Conservation (phyloP, 2,888 invertebrate genomes). For the Conomelus anceps region DNA sequence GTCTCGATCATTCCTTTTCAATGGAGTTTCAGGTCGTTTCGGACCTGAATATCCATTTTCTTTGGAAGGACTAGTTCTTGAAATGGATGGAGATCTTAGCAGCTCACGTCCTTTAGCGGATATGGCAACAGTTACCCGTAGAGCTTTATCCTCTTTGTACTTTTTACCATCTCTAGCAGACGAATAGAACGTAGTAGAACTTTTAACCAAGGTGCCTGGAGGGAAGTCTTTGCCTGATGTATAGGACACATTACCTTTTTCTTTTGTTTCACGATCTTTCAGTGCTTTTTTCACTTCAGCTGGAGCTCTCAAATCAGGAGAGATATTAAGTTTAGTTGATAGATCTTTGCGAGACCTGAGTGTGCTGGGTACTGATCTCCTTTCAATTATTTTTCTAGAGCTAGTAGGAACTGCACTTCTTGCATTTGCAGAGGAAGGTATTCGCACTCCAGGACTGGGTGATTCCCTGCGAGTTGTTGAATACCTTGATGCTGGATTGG, state of each 20-base stretch:
- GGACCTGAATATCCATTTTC: constrained; percentile 4
- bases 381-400: constrained; percentile 40
- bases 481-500: constrained; percentile 27
- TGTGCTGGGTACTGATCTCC: constrained; percentile 31
- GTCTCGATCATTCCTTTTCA: constrained; percentile 16
- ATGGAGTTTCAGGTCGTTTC: constrained; percentile 6
- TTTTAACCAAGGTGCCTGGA: constrained; percentile 42
- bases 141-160: constrained; percentile 41
- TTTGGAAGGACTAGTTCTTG: constrained; percentile 17
- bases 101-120: constrained; percentile 40
- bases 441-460: constrained; percentile 27
- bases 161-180: constrained; percentile 36
- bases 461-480: constrained; percentile 29
- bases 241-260: constrained; percentile 13
- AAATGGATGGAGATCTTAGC: constrained; percentile 36
- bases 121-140: constrained; percentile 45
- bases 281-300: constrained; percentile 50
- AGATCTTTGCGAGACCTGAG: constrained; percentile 24
- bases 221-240: constrained; percentile 19
- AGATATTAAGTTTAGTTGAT: constrained; percentile 39
- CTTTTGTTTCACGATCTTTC: constrained; percentile 33
- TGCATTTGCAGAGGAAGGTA: constrained; percentile 28
- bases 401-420: constrained; percentile 41
- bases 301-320: constrained; percentile 53
- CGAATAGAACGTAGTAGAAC: constrained; percentile 42